Evolutionary conservation across 1,140 invertebrate genomes (phyloP).

Genomic region (Brachionus manjavacas): DNA sequence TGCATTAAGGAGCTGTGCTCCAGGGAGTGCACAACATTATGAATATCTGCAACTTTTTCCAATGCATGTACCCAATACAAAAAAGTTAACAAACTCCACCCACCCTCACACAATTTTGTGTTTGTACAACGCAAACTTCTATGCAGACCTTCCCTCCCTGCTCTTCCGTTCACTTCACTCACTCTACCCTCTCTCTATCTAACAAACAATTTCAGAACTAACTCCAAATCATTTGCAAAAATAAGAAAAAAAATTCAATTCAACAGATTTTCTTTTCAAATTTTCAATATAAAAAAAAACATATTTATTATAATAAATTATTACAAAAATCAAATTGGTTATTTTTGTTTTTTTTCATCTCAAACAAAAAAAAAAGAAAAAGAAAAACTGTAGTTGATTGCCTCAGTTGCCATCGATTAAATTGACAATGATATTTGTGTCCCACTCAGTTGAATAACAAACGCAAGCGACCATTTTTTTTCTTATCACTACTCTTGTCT

Average conservation of each 20-base stretch:
- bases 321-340: neutral
- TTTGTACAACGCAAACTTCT: neutral
- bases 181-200: neutral
- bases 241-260: neutral
- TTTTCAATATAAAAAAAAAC: too few relatives aligned
- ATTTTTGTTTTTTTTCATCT: neutral
- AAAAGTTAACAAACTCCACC: conserved; percentile 11
- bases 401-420: neutral
- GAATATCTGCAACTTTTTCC: neutral
- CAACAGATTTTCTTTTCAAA: neutral
- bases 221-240: neutral
- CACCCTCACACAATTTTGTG: neutral
- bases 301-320: conserved; percentile 26
- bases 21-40: neutral
- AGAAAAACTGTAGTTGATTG: conserved; percentile 1
- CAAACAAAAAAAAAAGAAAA: neutral
- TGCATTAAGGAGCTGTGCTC: neutral
- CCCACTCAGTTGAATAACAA: neutral
- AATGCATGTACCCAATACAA: neutral
- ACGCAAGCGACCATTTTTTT: neutral
- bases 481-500: too few relatives aligned
- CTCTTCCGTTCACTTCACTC: neutral
- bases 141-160: conserved; percentile 7
- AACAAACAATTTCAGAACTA: neutral
- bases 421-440: conserved; percentile 1